These are phyloP conservation scores for Mythimna pallens DNA, from an alignment of 2,888 invertebrate genomes.

Conservation along the genomic window DNA sequence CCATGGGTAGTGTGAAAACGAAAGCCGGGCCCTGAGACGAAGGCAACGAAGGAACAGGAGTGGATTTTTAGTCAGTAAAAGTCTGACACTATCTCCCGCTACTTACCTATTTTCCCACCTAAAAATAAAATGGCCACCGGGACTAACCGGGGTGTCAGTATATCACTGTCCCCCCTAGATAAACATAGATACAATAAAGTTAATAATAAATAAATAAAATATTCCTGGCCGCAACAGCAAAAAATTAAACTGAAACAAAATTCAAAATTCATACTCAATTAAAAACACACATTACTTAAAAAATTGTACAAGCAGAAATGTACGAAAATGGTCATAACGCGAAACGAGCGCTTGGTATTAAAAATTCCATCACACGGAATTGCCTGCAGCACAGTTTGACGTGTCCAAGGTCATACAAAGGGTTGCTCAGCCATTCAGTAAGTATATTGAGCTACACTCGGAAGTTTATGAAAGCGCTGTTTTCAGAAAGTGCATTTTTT, in stretches of 20 bases:
- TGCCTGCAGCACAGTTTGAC: conserved; percentile 72
- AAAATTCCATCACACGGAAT: conserved; percentile 86
- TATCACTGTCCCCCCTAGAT: no score
- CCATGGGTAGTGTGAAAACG: no score
- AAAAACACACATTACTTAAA: conserved; percentile 56
- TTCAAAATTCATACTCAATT: conserved; percentile 82
- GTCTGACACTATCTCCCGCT: no score
- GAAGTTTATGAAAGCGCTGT: conserved; percentile 51
- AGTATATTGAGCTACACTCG: conserved; percentile 43
- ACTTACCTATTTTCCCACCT: no score
- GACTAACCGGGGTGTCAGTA: no score
- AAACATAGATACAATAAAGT: no score
- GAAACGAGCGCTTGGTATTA: conserved; percentile 79
- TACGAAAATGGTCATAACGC: conserved; percentile 80
- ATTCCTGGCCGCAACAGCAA: conserved; percentile 4
- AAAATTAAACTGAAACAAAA: conserved; percentile 54
- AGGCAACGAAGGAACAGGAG: no score
- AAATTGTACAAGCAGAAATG: conserved; percentile 69
- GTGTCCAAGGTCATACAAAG: conserved; percentile 79
- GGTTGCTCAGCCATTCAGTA: conserved; percentile 75
- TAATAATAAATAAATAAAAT: background rate
- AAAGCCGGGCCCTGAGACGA: no score
- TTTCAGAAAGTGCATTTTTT: conserved; percentile 45
- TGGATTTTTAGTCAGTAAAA: no score
- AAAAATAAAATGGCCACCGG: no score